phyloP scores from a whole-genome alignment of 1,140 invertebrate species.

The Drosophila cardini region DNA sequence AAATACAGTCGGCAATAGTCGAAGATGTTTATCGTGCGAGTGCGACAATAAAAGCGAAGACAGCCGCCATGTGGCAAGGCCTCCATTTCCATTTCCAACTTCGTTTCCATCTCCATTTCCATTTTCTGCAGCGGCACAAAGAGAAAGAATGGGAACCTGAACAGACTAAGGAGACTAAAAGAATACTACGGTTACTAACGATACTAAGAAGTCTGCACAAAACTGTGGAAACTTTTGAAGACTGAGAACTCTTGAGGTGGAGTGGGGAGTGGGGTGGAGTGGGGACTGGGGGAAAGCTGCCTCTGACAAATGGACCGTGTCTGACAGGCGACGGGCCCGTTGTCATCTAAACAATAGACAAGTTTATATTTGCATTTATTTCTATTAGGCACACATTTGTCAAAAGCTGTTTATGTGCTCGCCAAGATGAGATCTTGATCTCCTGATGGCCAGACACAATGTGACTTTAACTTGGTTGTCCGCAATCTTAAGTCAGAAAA shows the following conservation, averaged over 20 bases:
- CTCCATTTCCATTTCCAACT: background rate
- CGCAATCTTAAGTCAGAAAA: background rate
- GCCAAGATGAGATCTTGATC: constrained; percentile 60
- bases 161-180: too few relatives aligned
- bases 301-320: constrained; percentile 79
- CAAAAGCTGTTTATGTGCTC: constrained; percentile 76
- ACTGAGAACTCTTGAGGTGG: background rate
- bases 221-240: too few relatives aligned
- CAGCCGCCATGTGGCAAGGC: constrained; percentile 55
- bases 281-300: constrained; percentile 24
- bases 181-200: too few relatives aligned
- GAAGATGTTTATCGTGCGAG: constrained; percentile 81
- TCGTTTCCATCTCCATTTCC: background rate
- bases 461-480: constrained; percentile 44
- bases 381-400: constrained; percentile 82
- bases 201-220: too few relatives aligned
- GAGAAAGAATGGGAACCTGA: background rate
- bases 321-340: constrained; percentile 72
- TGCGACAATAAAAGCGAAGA: constrained; percentile 80
- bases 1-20: constrained; percentile 77
- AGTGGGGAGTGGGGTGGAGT: background rate
- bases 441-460: constrained; percentile 33
- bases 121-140: background rate
- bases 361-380: constrained; percentile 84
- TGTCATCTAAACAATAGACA: constrained; percentile 72